Evolutionary conservation across 2,113 vertebrate genomes (phyloP).

Genomic region (Eptesicus fuscus): DNA sequence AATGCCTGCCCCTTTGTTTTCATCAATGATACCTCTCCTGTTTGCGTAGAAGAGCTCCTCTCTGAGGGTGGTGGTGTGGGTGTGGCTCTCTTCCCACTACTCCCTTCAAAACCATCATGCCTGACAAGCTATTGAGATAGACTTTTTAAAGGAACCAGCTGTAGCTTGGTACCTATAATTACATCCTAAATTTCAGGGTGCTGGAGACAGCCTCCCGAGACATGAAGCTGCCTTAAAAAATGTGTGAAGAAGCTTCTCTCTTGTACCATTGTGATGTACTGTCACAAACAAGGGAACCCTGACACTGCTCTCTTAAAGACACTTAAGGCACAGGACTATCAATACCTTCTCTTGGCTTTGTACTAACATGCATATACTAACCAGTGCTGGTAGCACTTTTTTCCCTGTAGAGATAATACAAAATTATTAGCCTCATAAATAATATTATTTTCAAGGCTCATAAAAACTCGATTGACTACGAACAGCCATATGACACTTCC

Average conservation of each 20-base stretch:
- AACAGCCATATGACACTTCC: background rate
- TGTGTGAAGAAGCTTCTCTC: background rate
- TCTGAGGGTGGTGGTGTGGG: background rate
- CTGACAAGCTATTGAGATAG: conserved; percentile 34
- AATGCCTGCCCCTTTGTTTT: background rate
- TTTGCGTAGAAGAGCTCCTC: background rate
- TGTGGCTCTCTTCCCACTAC: background rate
- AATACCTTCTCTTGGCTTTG: background rate
- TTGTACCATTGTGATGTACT: too few relatives aligned
- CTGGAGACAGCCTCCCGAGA: background rate
- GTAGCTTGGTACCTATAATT: conserved; percentile 35
- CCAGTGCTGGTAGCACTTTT: background rate
- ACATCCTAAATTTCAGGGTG: conserved; percentile 45
- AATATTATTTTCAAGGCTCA: background rate
- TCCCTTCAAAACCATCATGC: background rate
- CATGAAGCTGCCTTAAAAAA: conserved; percentile 17
- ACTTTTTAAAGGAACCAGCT: conserved; percentile 38
- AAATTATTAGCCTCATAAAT: background rate
- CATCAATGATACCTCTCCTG: background rate
- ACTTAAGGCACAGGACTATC: background rate
- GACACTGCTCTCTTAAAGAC: background rate
- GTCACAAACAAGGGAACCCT: background rate
- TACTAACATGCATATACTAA: background rate
- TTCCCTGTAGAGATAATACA: background rate
- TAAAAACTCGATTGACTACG: background rate